These are phyloP conservation scores for Peribatodes rhomboidaria DNA, from an alignment of 2,888 invertebrate genomes.

Conservation along the genomic window DNA sequence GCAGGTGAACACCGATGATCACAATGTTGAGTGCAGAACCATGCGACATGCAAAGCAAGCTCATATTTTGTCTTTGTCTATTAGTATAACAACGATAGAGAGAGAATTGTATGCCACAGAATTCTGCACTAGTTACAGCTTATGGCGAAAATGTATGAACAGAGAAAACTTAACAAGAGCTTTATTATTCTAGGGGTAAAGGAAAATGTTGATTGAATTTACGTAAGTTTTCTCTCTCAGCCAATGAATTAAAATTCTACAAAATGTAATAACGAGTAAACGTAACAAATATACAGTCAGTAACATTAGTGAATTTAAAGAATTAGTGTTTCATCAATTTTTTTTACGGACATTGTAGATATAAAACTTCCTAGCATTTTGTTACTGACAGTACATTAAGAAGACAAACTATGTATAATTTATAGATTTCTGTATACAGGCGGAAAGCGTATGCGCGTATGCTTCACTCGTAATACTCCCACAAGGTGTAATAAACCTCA, in stretches of 20 bases:
- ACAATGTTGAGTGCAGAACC: conserved; percentile 38
- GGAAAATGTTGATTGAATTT: no score
- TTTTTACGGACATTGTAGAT: not conserved
- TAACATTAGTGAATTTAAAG: not conserved
- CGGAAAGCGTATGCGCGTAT: conserved; percentile 32
- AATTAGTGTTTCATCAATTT: not conserved
- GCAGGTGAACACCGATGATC: conserved; percentile 42
- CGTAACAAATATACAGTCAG: conserved; percentile 1
- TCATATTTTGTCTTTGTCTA: conserved; percentile 2
- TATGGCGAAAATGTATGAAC: conserved; percentile 2
- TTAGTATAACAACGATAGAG: not conserved
- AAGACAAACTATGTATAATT: conserved; percentile 2
- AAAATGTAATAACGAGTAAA: conserved; percentile 12
- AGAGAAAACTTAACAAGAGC: conserved; percentile 14
- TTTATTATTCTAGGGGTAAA: not conserved
- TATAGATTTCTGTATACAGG: conserved; percentile 20
- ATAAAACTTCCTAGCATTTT: not conserved
- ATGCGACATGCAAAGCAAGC: conserved; percentile 40
- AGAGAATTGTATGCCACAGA: conserved; percentile 22
- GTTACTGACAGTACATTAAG: conserved; percentile 5
- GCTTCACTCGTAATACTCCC: conserved; percentile 19
- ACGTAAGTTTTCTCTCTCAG: conserved; percentile 10
- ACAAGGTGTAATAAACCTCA: conserved; percentile 33
- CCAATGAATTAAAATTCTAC: conserved; percentile 13
- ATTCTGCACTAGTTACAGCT: conserved; percentile 29